These are phyloP conservation scores for Hirudinaria manillensis DNA, from an alignment of 2,888 invertebrate genomes.

Conservation along the genomic window DNA sequence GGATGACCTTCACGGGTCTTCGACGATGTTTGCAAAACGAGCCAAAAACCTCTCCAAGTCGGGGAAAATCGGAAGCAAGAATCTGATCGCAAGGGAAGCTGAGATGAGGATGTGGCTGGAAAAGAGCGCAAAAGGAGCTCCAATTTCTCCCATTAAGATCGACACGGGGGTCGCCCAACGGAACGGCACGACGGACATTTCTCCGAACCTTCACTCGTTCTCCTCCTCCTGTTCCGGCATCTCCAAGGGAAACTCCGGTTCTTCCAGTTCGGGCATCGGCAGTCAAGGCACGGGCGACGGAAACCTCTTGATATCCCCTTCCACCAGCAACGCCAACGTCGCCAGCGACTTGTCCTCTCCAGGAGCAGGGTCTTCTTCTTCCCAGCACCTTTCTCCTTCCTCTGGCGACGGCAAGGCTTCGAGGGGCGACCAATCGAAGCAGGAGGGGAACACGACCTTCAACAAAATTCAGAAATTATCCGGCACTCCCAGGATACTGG, in stretches of 20 bases:
- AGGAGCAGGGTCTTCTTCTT: background rate
- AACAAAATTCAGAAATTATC: background rate
- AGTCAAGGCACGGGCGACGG: background rate
- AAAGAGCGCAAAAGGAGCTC: background rate
- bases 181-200: background rate
- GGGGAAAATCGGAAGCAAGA: background rate
- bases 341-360: slow-evolving; percentile 6
- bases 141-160: background rate
- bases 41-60: background rate
- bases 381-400: slow-evolving; percentile 17
- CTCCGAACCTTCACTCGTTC: slow-evolving; percentile 12
- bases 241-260: slow-evolving; percentile 2
- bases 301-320: slow-evolving; percentile 14
- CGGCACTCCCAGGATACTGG: background rate
- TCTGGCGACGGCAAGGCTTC: background rate
- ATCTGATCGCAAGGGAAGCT: background rate
- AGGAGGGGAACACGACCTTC: background rate
- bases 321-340: slow-evolving; percentile 5
- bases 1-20: background rate
- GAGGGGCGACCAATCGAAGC: background rate
- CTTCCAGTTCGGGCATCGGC: slow-evolving; percentile 12
- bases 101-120: slow-evolving; percentile 2
- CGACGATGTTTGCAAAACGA: background rate
- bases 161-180: background rate
- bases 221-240: slow-evolving; percentile 17